A percentile compares a stretch with the other conserved stretches of the same genome.
phyloP scores from a whole-genome alignment of 2,113 vertebrate genomes.

The Lepus europaeus region DNA sequence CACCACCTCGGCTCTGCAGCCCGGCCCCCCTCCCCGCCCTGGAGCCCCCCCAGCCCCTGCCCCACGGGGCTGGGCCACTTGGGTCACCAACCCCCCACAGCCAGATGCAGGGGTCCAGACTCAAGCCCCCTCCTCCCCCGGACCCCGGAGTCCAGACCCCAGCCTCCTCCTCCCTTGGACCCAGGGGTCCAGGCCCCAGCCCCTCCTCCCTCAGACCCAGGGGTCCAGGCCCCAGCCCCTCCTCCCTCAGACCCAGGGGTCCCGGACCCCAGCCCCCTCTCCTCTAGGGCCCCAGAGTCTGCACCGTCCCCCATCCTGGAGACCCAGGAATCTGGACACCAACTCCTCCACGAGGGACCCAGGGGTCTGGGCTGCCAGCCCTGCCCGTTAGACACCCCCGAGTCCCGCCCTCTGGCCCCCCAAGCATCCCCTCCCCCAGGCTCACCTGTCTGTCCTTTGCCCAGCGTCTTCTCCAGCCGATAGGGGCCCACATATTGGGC shows the following conservation, averaged over 20 bases:
- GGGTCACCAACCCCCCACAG: background rate
- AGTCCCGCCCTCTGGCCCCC: conserved; percentile 31
- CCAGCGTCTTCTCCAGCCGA: conserved; percentile 88
- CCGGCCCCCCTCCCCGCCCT: background rate
- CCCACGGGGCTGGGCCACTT: background rate
- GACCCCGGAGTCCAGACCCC: background rate
- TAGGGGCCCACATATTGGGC: conserved; percentile 89
- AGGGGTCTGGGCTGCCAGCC: background rate
- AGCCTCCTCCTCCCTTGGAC: background rate
- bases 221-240: background rate
- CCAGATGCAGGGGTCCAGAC: background rate
- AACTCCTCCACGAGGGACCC: background rate
- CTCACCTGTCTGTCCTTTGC: conserved; percentile 89
- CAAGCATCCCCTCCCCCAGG: background rate
- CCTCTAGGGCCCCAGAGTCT: background rate
- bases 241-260: background rate
- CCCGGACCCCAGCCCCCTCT: background rate
- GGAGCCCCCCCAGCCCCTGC: conserved; percentile 2
- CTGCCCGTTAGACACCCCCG: background rate
- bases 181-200: background rate
- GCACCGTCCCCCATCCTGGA: background rate
- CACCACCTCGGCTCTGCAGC: background rate
- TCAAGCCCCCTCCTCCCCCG: background rate
- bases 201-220: background rate
- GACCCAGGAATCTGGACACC: background rate